Percentiles rank a stretch among this genome's conserved stretches.
phyloP scores from a whole-genome alignment of 2,888 invertebrate genomes.

The Pyrgus malvae region DNA sequence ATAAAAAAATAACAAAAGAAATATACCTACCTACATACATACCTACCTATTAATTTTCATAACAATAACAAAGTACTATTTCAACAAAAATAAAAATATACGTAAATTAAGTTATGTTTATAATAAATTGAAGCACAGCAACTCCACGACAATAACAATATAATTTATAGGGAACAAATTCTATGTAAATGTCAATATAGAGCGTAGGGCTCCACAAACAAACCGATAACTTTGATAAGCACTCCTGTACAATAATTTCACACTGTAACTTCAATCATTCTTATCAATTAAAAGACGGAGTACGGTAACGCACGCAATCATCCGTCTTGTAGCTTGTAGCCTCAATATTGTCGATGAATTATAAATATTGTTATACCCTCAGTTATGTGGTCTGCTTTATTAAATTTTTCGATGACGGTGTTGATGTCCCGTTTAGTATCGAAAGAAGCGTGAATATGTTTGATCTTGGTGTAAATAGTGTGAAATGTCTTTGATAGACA shows the following conservation, averaged over 20 bases:
- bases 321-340: conserved; percentile 17
- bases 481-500: conserved; percentile 48
- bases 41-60: no score
- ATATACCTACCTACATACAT: no score
- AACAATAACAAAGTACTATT: neutral
- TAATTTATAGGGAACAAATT: conserved; percentile 4
- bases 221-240: conserved; percentile 73
- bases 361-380: conserved; percentile 31
- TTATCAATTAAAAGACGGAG: conserved; percentile 57
- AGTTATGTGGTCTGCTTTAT: conserved; percentile 1
- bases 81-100: neutral
- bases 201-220: conserved; percentile 55
- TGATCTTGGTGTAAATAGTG: conserved; percentile 47
- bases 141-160: neutral
- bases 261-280: conserved; percentile 58
- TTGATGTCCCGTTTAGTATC: conserved; percentile 18
- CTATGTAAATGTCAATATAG: conserved; percentile 31
- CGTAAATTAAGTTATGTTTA: neutral
- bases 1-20: no score
- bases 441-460: conserved; percentile 47
- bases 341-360: no score
- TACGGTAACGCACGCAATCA: conserved; percentile 37
- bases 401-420: neutral
- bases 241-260: conserved; percentile 44
- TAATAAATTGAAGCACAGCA: neutral